Conservation (phyloP, 2,888 invertebrate species). For the Cerceris rybyensis region DNA sequence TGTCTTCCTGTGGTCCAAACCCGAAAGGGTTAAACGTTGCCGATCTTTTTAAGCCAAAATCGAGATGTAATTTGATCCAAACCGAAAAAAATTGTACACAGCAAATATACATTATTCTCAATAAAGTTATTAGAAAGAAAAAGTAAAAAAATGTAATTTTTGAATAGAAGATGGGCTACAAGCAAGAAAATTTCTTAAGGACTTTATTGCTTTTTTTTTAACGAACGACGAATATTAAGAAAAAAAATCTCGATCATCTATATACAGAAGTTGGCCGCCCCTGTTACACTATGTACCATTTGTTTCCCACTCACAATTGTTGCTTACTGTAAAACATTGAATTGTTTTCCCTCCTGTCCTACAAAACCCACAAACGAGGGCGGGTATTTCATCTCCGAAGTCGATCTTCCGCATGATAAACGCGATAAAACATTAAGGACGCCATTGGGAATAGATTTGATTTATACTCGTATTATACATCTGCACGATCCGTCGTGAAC, state of each 20-base stretch:
- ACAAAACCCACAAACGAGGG: not conserved
- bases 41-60: too few relatives aligned
- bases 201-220: too few relatives aligned
- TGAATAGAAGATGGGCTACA: not conserved
- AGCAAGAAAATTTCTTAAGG: too few relatives aligned
- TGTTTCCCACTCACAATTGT: not conserved
- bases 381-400: not conserved
- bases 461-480: slow-evolving; percentile 48
- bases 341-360: not conserved
- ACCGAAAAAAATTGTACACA: too few relatives aligned
- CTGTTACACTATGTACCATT: too few relatives aligned
- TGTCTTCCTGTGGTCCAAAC: too few relatives aligned
- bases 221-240: too few relatives aligned
- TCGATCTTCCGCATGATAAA: not conserved
- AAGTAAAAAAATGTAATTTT: not conserved
- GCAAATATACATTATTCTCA: too few relatives aligned
- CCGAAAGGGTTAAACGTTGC: too few relatives aligned
- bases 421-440: not conserved
- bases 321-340: not conserved
- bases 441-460: slow-evolving; percentile 23
- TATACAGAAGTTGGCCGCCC: too few relatives aligned
- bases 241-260: too few relatives aligned
- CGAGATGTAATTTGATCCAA: too few relatives aligned
- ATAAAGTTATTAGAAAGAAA: not conserved
- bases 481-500: slow-evolving; percentile 40